Evolutionary conservation across 2,888 invertebrate genomes (phyloP), one percentile per base, ranked within the genome.

Genomic region (Anagyrus pseudococci): DNA sequence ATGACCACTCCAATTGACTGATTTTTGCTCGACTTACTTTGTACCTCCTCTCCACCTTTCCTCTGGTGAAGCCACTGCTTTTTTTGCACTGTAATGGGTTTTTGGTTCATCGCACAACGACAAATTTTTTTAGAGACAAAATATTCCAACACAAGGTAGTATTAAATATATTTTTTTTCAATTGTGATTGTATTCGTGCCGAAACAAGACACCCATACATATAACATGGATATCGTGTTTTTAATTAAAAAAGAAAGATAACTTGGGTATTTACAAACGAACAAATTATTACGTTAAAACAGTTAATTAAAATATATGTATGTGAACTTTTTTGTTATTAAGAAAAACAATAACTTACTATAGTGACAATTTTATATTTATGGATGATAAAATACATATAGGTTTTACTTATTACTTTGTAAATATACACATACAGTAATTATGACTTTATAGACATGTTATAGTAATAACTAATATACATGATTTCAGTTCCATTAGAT

Each of bases 1-100:
- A 80, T 73, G 82, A 83, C 71, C 74, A 81, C 77, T 80, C 81
- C 75, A 84, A 84, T 78, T 84, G 77, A 83, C 73, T 72, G 72
- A 74, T 71, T 68, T 67, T 70, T 73, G 71, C 71, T 74, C 72
- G 71, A 70, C 69, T 71, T 68, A 70, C 62, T 71, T 70, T 69
- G 67, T 71, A 69, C 25, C 53, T 64, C 68, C 71, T 66, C 66
- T 70, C 63, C 68, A 71, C 64, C 67, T 67, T 67, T 70, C 68
- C 64, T 56, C 62, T 64, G 61, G 68, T 69, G 67, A 71, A 58
- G 64, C 67, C 68, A 71, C 68, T 67, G 70, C 71, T 72, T 71
- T 66, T 19, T 68, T 68, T 71, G 71, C 71, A 71, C 68, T 69
- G 67, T 71, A 61, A 61, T 63, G 62, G 68, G 70, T 70, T 69